Conservation (phyloP, 2,888 invertebrate genomes). For the Meta bourneti region DNA sequence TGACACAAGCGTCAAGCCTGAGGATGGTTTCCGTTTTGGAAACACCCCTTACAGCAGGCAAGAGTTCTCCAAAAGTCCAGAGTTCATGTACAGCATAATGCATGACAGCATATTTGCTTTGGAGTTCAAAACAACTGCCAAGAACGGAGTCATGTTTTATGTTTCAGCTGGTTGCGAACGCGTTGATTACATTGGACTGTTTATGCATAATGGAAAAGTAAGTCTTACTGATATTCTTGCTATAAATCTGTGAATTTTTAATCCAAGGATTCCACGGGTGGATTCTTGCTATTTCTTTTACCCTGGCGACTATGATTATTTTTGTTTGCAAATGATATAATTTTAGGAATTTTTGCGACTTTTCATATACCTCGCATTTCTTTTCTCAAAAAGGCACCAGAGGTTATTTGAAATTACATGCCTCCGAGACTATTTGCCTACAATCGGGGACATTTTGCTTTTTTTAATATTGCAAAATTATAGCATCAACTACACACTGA, state of each 20-base stretch:
- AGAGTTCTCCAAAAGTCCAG: constrained; percentile 67
- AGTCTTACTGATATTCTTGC: constrained; percentile 76
- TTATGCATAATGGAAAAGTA: constrained; percentile 88
- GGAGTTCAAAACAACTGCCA: constrained; percentile 72
- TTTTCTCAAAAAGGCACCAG: no score
- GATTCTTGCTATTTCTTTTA: no score
- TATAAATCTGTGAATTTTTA: neutral
- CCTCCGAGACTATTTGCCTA: no score
- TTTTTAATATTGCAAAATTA: no score
- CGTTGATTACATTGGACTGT: constrained; percentile 87
- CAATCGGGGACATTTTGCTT: no score
- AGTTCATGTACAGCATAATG: constrained; percentile 65
- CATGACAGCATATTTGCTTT: constrained; percentile 76
- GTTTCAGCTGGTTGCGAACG: constrained; percentile 84
- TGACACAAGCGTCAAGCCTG: constrained; percentile 81
- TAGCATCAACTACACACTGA: no score
- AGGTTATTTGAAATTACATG: no score
- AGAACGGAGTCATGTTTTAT: constrained; percentile 90
- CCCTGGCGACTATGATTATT: no score
- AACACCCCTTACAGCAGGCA: constrained; percentile 72
- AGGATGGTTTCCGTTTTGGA: constrained; percentile 80
- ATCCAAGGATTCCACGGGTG: no score
- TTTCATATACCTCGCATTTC: no score
- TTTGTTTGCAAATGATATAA: no score
- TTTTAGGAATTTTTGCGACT: no score